Percentiles rank a stretch among this genome's conserved stretches.
Conservation (phyloP, 2,888 invertebrate species). For the Tachina fera region DNA sequence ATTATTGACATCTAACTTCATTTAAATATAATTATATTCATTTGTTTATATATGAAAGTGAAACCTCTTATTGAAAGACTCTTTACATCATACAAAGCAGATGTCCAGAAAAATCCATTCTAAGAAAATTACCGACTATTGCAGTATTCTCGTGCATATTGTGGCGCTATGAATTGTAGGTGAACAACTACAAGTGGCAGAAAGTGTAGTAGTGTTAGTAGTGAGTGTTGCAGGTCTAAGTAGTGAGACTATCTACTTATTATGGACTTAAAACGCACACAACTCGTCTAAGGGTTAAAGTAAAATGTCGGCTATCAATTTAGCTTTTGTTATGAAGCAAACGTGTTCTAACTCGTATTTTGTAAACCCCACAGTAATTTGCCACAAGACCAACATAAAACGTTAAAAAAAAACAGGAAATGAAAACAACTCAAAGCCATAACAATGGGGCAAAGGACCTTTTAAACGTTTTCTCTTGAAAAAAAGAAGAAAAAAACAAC, state of each 20-base stretch:
- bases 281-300: constrained; percentile 28
- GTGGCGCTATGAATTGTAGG: background rate
- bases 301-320: constrained; percentile 42
- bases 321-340: constrained; percentile 8
- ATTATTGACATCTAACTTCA: too few species aligned
- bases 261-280: constrained; percentile 12
- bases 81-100: background rate
- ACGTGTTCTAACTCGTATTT: constrained; percentile 4
- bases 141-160: background rate
- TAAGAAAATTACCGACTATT: constrained; percentile 1
- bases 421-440: constrained; percentile 29
- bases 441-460: constrained; percentile 44
- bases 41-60: too few species aligned
- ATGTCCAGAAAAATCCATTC: background rate
- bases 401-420: background rate
- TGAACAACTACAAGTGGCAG: constrained; percentile 9
- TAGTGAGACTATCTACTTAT: background rate
- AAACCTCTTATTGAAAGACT: too few species aligned
- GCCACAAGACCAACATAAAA: constrained; percentile 32
- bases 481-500: background rate
- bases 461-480: constrained; percentile 20
- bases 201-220: background rate
- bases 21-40: too few species aligned
- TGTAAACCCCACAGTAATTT: constrained; percentile 25
- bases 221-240: constrained; percentile 14